phyloP scores from a whole-genome alignment of 1,140 invertebrate species.

The Drosophila ironensis region DNA sequence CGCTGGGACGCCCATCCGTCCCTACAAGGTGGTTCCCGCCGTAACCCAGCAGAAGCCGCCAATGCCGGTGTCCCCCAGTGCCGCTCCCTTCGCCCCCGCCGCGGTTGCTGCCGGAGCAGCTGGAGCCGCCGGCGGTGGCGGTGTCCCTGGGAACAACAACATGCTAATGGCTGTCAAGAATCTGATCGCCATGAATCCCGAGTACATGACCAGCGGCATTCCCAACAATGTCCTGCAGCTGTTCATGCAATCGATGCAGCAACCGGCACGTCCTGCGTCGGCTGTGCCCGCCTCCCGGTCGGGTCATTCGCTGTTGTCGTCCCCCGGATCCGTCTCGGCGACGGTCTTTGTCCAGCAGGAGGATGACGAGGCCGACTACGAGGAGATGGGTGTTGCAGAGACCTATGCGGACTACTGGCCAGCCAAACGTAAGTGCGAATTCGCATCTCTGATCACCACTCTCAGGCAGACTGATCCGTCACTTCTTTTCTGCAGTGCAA shows the following conservation, averaged over 20 bases:
- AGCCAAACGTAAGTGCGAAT: constrained; percentile 92
- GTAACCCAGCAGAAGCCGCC: not conserved
- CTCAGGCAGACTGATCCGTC: not conserved
- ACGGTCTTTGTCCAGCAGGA: constrained; percentile 83
- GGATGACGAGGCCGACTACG: constrained; percentile 95
- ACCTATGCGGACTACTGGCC: constrained; percentile 99
- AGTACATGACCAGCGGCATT: constrained; percentile 80
- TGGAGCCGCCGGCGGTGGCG: constrained; percentile 11
- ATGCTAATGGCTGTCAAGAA: constrained; percentile 80
- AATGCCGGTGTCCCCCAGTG: not conserved
- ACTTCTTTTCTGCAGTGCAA: constrained; percentile 86
- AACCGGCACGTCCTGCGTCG: not conserved
- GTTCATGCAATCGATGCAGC: constrained; percentile 79
- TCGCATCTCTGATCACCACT: too few relatives aligned
- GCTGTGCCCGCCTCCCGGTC: not conserved
- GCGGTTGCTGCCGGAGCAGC: not conserved
- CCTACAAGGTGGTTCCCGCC: constrained; percentile 14
- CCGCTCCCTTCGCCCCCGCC: not conserved
- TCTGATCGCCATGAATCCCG: constrained; percentile 73
- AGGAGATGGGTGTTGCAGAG: constrained; percentile 98
- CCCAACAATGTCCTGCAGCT: constrained; percentile 81
- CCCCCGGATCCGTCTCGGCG: not conserved
- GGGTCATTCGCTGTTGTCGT: too few relatives aligned
- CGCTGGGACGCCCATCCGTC: constrained; percentile 23
- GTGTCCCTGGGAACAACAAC: constrained; percentile 65